Base-by-base conservation (phyloP, 2,797 vertebrate species). In the Hozukius guyotensis region DNA sequence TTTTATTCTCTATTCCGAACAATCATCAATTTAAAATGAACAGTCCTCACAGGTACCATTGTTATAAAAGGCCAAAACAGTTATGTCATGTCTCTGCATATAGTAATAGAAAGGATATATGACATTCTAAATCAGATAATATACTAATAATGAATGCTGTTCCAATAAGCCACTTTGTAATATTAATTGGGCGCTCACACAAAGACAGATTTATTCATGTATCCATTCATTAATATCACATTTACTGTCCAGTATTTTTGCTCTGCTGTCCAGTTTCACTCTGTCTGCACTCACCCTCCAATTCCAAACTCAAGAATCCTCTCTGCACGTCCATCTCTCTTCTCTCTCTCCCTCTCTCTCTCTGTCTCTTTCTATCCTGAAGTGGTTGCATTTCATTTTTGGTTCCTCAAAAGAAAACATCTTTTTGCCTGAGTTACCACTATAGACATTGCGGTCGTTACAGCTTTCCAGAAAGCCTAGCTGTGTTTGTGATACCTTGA, bases 1-100 rank as follows among this genome's bases (percentile, higher is more conserved):
- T 93, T 94, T 95, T 95, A 95, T 95, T 96, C 91, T 94, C 93
- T 91, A 93, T 91, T 93, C 91, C 83, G 90, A 95, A 94, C 94
- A 92, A 94, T 94, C 88, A 94, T 94, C 88, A 93, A 53, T 91
- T 95, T 89, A 85, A 94, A 95, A 93, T 93, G 73, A 95, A 92
- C 94, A 95, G 91, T 93, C 92, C 88, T 94, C 89, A 89, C 84
- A 89, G 83, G 88, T 93, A 92, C 82, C 87, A 88, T 88, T 87
- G 77, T 90, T 92, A 94, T 88, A 95, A 95, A 95, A 95, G 87
- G 87, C 92, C 90, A 91, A 93, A 93, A 93, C 87, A 86, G 82
- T 88, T 81, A 75, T 81, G 91, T 85, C 73, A 91, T 77, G 80
- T 87, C 79, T 91, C 82, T 88, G 91, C 89, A 89, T 88, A 91